Conservation (phyloP, 1,140 invertebrate genomes). For the Venturia canescens region DNA sequence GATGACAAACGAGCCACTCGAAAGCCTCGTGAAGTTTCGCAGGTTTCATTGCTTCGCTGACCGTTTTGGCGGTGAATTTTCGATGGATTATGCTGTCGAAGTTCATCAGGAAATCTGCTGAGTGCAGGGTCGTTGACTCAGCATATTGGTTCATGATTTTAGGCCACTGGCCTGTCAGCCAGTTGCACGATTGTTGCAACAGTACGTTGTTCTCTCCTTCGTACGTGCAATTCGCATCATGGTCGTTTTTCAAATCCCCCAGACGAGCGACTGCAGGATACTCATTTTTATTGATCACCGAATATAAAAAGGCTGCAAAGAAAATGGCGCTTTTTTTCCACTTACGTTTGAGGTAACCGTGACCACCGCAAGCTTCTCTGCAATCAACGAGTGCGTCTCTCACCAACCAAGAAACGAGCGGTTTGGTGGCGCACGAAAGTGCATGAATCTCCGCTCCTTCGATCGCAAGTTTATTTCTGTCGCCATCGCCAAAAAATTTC, state of each 20-base stretch:
- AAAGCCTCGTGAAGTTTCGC: constrained; percentile 83
- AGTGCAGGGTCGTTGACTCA: constrained; percentile 80
- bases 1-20: constrained; percentile 90
- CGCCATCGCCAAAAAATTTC: constrained; percentile 56
- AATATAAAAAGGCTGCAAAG: not conserved
- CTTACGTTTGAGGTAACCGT: constrained; percentile 86
- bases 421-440: constrained; percentile 92
- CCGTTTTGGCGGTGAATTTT: constrained; percentile 74
- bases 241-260: constrained; percentile 89
- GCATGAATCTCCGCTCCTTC: constrained; percentile 91
- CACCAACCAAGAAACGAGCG: constrained; percentile 89
- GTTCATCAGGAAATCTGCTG: constrained; percentile 80
- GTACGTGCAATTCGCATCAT: constrained; percentile 96
- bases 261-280: constrained; percentile 82
- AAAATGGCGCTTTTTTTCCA: not conserved
- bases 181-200: constrained; percentile 95
- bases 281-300: not conserved
- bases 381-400: constrained; percentile 93
- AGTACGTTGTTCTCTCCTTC: constrained; percentile 98
- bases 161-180: constrained; percentile 84
- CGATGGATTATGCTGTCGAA: constrained; percentile 75
- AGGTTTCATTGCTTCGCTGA: constrained; percentile 72
- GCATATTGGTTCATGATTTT: constrained; percentile 72
- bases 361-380: constrained; percentile 92
- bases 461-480: constrained; percentile 59